Base-by-base conservation (phyloP, 2,797 vertebrate species). In the Liasis olivaceus region DNA sequence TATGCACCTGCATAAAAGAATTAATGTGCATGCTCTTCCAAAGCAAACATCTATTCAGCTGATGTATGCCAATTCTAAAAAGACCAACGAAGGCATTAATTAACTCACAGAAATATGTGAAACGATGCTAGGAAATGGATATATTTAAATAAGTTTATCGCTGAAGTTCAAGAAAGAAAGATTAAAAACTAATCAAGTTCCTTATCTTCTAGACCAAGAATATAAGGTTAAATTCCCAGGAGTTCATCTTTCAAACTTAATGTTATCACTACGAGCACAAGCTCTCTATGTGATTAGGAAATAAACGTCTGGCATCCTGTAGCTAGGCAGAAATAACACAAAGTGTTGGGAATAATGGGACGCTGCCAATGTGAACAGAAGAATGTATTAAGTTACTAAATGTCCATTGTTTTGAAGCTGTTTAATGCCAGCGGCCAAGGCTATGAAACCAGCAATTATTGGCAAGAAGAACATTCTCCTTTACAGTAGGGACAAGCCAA, bases 141-240 rank as follows among this genome's bases (percentile, higher is more conserved):
- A 62, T 17, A 2, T 5, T 1, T 72, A 5, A 89, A 94, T 85
- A 90, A 12, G 0, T 0, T 92, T 90, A 90, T 84, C 88, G 7
- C 28, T 94, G 9, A 24, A 42, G 2, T 88, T 31, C 64, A 58
- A 66, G 84, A 89, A 90, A 64, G 2, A 87, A 91, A 93, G n/a
- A 86, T 36, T 93, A 93, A 95, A 93, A 1, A 0, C 31, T 92
- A 56, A 90, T 69, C 87, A 12, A 62, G 42, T 51, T 66, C 56
- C 12, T 94, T 94, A 93, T 93, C 77, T 90, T 22, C 22, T 93
- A 51, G 28, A 95, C 69, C 5, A 84, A 12, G 90, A 95, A 59
- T 51, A 60, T 59, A 84, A 42, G 64, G 66, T 77, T 59, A 87
- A 51, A 26, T 93, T 22, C 69, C 20, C 77, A 89, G 77, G 22